A percentile compares a stretch with the other conserved stretches of the same genome.
These are phyloP conservation scores for Pangasius mekongensis DNA, from an alignment of 2,797 vertebrate genomes.

Conservation along the genomic window DNA sequence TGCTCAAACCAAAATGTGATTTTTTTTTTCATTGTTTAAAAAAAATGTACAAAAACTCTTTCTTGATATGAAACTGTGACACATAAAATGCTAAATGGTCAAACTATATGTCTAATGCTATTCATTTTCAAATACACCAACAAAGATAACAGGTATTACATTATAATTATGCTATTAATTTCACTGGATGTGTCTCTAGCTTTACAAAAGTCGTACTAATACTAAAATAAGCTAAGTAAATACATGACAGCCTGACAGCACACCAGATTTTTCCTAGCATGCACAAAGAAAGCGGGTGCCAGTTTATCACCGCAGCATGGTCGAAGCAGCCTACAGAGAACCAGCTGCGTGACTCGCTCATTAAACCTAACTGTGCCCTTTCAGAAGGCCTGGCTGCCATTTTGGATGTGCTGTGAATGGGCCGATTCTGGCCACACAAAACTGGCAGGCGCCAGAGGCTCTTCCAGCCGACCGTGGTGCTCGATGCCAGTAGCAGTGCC, in stretches of 20 bases:
- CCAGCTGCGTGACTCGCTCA: constrained; percentile 32
- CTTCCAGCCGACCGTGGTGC: constrained; percentile 64
- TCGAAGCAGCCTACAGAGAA: not conserved
- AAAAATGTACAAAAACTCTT: not conserved
- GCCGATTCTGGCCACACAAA: constrained; percentile 56
- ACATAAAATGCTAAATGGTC: not conserved
- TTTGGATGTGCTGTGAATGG: constrained; percentile 57
- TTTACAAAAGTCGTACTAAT: not conserved
- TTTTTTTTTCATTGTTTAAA: not conserved
- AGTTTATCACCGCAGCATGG: not conserved
- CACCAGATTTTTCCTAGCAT: not conserved
- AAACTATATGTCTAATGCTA: not conserved
- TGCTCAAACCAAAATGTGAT: not conserved
- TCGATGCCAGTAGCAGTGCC: constrained; percentile 57
- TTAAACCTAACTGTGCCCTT: constrained; percentile 41
- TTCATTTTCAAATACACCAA: not conserved
- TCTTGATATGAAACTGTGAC: not conserved
- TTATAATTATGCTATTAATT: not conserved
- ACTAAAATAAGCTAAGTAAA: not conserved
- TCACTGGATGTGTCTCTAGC: not conserved
- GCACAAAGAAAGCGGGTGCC: not conserved
- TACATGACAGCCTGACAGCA: too few species aligned
- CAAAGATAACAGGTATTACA: not conserved
- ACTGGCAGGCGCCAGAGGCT: constrained; percentile 56
- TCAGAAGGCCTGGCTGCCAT: constrained; percentile 44